Evolutionary conservation across 2,797 vertebrate species (phyloP).

Genomic region (Lateolabrax maculatus): DNA sequence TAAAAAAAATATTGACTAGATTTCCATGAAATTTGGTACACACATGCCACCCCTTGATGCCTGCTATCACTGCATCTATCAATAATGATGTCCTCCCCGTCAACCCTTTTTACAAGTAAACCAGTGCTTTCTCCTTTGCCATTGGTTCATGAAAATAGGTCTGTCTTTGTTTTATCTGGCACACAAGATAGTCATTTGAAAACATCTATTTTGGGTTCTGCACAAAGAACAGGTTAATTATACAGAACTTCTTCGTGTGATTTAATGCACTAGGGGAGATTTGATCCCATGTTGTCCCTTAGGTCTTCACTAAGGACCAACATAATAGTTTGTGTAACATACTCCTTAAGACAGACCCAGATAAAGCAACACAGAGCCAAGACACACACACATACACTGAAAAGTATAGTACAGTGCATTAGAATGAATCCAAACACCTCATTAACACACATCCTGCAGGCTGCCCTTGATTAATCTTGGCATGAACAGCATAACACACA

Average conservation of each 20-base stretch:
- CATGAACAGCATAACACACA: slow-evolving; percentile 54
- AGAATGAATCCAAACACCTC: slow-evolving; percentile 57
- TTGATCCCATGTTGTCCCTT: slow-evolving; percentile 35
- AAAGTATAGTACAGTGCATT: slow-evolving; percentile 32
- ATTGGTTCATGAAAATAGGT: not conserved
- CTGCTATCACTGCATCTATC: not conserved
- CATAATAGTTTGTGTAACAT: slow-evolving; percentile 39
- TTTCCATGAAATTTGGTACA: not conserved
- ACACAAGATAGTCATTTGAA: slow-evolving; percentile 8
- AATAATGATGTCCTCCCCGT: not conserved
- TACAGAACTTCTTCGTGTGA: slow-evolving; percentile 29
- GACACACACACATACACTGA: slow-evolving; percentile 9
- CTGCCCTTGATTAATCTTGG: slow-evolving; percentile 61
- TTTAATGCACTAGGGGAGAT: slow-evolving; percentile 31
- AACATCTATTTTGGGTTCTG: slow-evolving; percentile 19
- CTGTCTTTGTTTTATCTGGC: slow-evolving; percentile 20
- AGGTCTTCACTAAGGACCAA: slow-evolving; percentile 32
- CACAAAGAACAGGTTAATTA: slow-evolving; percentile 35
- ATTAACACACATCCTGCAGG: slow-evolving; percentile 65
- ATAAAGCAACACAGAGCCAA: slow-evolving; percentile 25
- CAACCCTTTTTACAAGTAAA: slow-evolving; percentile 3
- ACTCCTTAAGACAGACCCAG: slow-evolving; percentile 18
- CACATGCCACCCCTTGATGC: not conserved
- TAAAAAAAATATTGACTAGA: too few species aligned
- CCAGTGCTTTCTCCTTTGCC: not conserved